These are phyloP conservation scores for Pectinophora gossypiella DNA, from an alignment of 1,140 invertebrate genomes.

Conservation along the genomic window DNA sequence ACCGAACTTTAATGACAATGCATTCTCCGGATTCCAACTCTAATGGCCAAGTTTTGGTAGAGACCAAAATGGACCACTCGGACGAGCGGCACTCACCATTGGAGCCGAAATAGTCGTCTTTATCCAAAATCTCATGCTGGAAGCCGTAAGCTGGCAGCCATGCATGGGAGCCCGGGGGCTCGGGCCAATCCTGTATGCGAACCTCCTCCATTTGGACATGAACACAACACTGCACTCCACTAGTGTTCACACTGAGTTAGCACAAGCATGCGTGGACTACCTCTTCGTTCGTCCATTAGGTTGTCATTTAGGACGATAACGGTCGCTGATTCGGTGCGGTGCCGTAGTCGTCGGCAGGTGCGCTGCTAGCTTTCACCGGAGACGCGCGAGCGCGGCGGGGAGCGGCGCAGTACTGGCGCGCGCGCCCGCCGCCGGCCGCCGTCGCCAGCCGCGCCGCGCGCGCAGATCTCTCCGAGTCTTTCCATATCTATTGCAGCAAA, in stretches of 20 bases:
- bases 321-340: conserved; percentile 25
- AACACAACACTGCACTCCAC: conserved; percentile 69
- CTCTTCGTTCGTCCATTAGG: conserved; percentile 64
- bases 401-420: conserved; percentile 46
- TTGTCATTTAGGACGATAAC: conserved; percentile 68
- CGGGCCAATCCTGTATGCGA: conserved; percentile 79
- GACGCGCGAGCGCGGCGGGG: conserved; percentile 45
- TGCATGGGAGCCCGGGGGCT: conserved; percentile 78
- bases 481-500: conserved; percentile 36
- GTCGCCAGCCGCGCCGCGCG: conserved; percentile 29
- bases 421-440: conserved; percentile 6
- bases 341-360: conserved; percentile 11
- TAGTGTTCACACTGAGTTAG: conserved; percentile 38
- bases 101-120: conserved; percentile 77
- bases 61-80: neutral
- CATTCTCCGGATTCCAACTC: conserved; percentile 9
- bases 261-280: conserved; percentile 64
- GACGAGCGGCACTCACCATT: conserved; percentile 68
- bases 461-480: conserved; percentile 40
- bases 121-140: conserved; percentile 77
- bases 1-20: conserved; percentile 1
- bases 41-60: conserved; percentile 2
- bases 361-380: conserved; percentile 3
- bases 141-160: conserved; percentile 82
- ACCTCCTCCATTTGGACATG: conserved; percentile 76